Evolutionary conservation across 1,140 invertebrate genomes (phyloP).

Genomic region (Drosophila suzukii): DNA sequence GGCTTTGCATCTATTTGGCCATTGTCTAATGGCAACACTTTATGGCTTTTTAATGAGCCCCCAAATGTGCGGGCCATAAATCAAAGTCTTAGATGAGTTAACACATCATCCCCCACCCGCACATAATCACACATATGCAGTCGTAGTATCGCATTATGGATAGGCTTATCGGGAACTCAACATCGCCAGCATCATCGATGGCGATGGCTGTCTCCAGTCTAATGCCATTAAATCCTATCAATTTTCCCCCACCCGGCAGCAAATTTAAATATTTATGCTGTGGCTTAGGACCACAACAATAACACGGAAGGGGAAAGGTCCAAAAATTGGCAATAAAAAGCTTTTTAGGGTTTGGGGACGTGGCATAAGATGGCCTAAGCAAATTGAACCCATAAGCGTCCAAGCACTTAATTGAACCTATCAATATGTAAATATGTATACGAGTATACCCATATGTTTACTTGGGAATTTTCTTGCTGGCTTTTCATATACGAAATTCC

Average conservation of each 20-base stretch:
- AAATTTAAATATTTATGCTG: constrained; percentile 81
- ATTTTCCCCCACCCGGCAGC: constrained; percentile 65
- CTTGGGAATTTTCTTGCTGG: constrained; percentile 8
- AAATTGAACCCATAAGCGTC: constrained; percentile 69
- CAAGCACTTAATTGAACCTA: constrained; percentile 79
- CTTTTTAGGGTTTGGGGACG: constrained; percentile 8
- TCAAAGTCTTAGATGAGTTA: constrained; percentile 51
- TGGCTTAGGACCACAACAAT: constrained; percentile 59
- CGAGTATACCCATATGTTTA: constrained; percentile 26
- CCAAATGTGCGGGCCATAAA: constrained; percentile 59
- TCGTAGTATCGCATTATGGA: constrained; percentile 54
- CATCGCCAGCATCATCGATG: constrained; percentile 44
- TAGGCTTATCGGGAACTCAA: constrained; percentile 59
- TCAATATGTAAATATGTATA: constrained; percentile 52
- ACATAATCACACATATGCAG: constrained; percentile 29
- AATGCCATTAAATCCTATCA: constrained; percentile 82
- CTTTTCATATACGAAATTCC: constrained; percentile 2
- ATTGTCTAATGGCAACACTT: constrained; percentile 44
- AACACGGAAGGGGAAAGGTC: constrained; percentile 54
- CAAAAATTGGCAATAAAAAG: constrained; percentile 69
- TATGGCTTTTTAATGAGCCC: constrained; percentile 72
- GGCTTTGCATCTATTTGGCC: constrained; percentile 15
- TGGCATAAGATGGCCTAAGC: constrained; percentile 8
- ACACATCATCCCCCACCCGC: constrained; percentile 41
- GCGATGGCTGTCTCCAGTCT: constrained; percentile 35